A percentile compares a stretch with the other conserved stretches of the same genome.
These are phyloP conservation scores for Microcaecilia unicolor DNA, from an alignment of 2,797 vertebrate species.

Conservation along the genomic window DNA sequence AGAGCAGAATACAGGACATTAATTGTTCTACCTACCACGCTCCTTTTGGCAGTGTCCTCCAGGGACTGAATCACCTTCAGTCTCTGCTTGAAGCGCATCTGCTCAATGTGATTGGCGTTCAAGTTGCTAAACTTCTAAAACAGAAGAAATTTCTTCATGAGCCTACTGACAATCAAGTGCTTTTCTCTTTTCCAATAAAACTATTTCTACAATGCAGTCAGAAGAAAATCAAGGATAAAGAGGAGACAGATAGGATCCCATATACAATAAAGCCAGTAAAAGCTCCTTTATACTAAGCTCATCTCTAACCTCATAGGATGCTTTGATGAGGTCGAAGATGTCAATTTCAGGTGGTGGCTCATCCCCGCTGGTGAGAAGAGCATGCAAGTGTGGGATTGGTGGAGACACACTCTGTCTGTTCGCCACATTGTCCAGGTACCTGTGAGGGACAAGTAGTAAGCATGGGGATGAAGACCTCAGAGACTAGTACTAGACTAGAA, in stretches of 20 bases:
- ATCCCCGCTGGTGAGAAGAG: constrained; percentile 80
- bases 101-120: constrained; percentile 83
- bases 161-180: not conserved
- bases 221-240: too few relatives aligned
- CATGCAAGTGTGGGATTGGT: constrained; percentile 82
- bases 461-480: constrained; percentile 5
- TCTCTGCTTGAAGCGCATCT: constrained; percentile 96
- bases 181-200: too few relatives aligned
- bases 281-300: too few relatives aligned
- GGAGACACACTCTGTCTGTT: constrained; percentile 80
- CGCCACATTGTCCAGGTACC: constrained; percentile 88
- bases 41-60: constrained; percentile 92
- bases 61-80: constrained; percentile 94
- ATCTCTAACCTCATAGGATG: constrained; percentile 79
- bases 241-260: too few relatives aligned
- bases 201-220: too few relatives aligned
- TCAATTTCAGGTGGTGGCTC: constrained; percentile 76
- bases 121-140: constrained; percentile 80
- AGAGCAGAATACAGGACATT: too few relatives aligned
- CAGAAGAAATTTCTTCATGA: constrained; percentile 18
- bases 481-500: not conserved
- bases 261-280: too few relatives aligned
- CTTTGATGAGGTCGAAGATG: constrained; percentile 82
- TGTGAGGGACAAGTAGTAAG: constrained; percentile 25
- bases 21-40: constrained; percentile 78